Conservation (phyloP, 1,140 invertebrate genomes). For the Drosophila trapezifrons region DNA sequence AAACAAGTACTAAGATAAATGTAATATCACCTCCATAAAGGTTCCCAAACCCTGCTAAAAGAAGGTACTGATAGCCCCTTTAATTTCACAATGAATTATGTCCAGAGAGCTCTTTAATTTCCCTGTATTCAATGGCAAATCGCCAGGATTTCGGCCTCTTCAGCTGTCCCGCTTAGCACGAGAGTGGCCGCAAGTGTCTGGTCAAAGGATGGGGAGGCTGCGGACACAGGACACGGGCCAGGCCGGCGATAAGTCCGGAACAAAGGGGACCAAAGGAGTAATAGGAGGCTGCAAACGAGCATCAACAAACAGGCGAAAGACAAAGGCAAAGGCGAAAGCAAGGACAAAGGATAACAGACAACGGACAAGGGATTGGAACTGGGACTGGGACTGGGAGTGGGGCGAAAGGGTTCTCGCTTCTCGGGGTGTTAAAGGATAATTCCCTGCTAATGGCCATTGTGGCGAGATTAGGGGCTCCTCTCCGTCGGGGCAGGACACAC, state of each 20-base stretch:
- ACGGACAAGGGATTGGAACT: not conserved
- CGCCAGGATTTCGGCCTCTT: not conserved
- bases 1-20: not conserved
- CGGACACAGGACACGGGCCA: constrained; percentile 19
- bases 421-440: constrained; percentile 49
- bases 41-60: too few species aligned
- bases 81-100: not conserved
- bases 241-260: constrained; percentile 23
- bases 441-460: constrained; percentile 45
- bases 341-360: constrained; percentile 12
- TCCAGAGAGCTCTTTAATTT: constrained; percentile 3
- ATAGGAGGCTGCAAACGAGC: constrained; percentile 38
- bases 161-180: constrained; percentile 42
- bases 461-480: constrained; percentile 23
- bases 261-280: constrained; percentile 25
- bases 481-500: constrained; percentile 13
- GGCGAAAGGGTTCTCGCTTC: constrained; percentile 22
- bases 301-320: constrained; percentile 32
- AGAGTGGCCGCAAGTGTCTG: constrained; percentile 30
- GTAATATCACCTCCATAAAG: not conserved
- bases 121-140: constrained; percentile 1
- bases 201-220: not conserved
- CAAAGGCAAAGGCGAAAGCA: constrained; percentile 8
- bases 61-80: not conserved
- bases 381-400: too few species aligned